Evolutionary conservation across 2,888 invertebrate genomes (phyloP).

Genomic region (Malthinus flaveolus): DNA sequence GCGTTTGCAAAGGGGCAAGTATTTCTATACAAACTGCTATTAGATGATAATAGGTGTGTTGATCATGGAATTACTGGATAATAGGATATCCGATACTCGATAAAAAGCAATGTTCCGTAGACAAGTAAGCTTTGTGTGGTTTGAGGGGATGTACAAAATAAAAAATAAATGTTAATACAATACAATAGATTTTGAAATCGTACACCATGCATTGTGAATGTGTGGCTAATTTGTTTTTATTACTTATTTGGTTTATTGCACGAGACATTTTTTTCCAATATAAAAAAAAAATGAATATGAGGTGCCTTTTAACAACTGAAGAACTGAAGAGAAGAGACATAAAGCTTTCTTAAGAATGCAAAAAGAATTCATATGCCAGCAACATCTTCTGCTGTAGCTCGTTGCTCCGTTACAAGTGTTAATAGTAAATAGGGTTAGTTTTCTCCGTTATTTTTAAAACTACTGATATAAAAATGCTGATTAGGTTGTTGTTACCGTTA

Average conservation of each 20-base stretch:
- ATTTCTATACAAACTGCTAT: slow-evolving; percentile 28
- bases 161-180: slow-evolving; percentile 32
- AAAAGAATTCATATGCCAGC: no score
- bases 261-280: not conserved
- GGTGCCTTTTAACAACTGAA: no score
- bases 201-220: slow-evolving; percentile 23
- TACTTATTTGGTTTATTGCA: slow-evolving; percentile 10
- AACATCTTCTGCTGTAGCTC: no score
- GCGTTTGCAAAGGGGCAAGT: slow-evolving; percentile 21
- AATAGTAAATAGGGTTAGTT: no score
- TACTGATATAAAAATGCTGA: slow-evolving; percentile 8
- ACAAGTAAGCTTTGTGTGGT: slow-evolving; percentile 25
- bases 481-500: slow-evolving; percentile 21
- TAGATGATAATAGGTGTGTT: slow-evolving; percentile 38
- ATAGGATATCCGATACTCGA: slow-evolving; percentile 38
- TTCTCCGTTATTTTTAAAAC: no score
- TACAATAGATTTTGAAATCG: slow-evolving; percentile 28
- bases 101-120: slow-evolving; percentile 35
- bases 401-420: no score
- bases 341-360: no score
- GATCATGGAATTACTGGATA: slow-evolving; percentile 39
- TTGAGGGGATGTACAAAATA: slow-evolving; percentile 31
- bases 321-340: no score
- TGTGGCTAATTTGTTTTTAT: slow-evolving; percentile 29
- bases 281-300: not conserved